Evolutionary conservation across 2,888 invertebrate genomes (phyloP).

Genomic region (Gari tellinella): DNA sequence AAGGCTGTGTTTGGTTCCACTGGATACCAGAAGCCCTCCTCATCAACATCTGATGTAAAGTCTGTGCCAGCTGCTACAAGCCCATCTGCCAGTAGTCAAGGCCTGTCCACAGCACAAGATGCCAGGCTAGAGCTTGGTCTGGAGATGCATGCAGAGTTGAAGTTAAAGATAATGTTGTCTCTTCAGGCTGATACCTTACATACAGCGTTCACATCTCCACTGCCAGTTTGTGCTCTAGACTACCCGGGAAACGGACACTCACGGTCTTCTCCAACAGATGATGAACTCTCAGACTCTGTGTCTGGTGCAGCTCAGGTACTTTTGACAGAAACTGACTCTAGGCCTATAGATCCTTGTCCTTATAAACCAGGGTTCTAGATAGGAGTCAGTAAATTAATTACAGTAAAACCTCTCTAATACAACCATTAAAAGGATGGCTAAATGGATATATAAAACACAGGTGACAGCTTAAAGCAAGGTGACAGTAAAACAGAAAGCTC

Average conservation of each 20-base stretch:
- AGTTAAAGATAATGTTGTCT: conserved; percentile 88
- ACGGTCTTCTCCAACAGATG: conserved; percentile 71
- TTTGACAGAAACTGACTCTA: too few relatives aligned
- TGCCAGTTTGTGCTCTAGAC: conserved; percentile 72
- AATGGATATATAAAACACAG: too few relatives aligned
- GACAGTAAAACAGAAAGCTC: too few relatives aligned
- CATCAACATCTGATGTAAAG: conserved; percentile 20
- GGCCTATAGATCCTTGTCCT: too few relatives aligned
- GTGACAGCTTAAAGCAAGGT: too few relatives aligned
- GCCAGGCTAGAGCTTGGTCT: conserved; percentile 92
- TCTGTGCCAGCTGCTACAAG: conserved; percentile 17
- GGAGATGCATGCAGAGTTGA: conserved; percentile 91
- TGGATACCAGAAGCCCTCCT: conserved; percentile 46
- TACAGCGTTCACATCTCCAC: conserved; percentile 85
- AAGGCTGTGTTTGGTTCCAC: conserved; percentile 52
- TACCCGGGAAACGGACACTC: conserved; percentile 40
- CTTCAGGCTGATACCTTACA: conserved; percentile 88
- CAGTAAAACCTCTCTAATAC: too few relatives aligned
- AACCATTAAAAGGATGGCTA: too few relatives aligned
- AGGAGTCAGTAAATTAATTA: too few relatives aligned
- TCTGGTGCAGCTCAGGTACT: conserved; percentile 24
- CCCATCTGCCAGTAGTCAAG: conserved; percentile 58
- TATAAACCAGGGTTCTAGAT: too few relatives aligned
- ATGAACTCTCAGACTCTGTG: conserved; percentile 72
- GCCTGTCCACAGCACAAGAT: conserved; percentile 88